Evolutionary conservation across 2,797 vertebrate species (phyloP).

Genomic region (Nannoperca obscura): DNA sequence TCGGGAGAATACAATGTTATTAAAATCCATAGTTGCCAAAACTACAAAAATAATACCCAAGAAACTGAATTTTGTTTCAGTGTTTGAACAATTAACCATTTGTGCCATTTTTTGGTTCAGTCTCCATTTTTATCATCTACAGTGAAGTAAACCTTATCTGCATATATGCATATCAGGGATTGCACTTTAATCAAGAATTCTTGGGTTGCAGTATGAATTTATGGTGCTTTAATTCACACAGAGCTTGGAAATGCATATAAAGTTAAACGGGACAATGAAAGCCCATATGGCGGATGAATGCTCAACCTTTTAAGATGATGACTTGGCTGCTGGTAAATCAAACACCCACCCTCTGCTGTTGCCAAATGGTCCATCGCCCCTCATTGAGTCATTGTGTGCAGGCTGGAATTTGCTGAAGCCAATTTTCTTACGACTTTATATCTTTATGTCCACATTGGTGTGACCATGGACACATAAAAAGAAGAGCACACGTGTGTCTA

Average conservation of each 20-base stretch:
- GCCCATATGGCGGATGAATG: conserved; percentile 69
- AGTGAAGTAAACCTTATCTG: conserved; percentile 20
- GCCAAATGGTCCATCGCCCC: conserved; percentile 46
- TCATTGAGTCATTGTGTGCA: conserved; percentile 41
- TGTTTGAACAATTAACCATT: not conserved
- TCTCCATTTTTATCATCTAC: not conserved
- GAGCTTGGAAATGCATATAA: conserved; percentile 43
- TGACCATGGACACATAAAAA: conserved; percentile 6
- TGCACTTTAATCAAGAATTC: conserved; percentile 41
- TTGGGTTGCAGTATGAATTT: conserved; percentile 37
- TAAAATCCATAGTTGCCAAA: not conserved
- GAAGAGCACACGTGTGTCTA: not conserved
- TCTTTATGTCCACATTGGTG: conserved; percentile 13
- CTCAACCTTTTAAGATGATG: conserved; percentile 73
- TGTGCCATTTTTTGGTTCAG: not conserved
- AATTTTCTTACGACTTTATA: conserved; percentile 18
- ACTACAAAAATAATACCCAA: not conserved
- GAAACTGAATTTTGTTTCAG: not conserved
- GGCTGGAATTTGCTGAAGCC: conserved; percentile 44
- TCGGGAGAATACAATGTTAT: not conserved
- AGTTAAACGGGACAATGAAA: conserved; percentile 55
- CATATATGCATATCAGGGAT: conserved; percentile 16
- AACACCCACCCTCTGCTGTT: conserved; percentile 51
- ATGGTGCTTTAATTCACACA: conserved; percentile 38
- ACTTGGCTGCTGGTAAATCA: conserved; percentile 70